Evolutionary conservation across 2,888 invertebrate species (phyloP).

Genomic region (Rhagonycha fulva): DNA sequence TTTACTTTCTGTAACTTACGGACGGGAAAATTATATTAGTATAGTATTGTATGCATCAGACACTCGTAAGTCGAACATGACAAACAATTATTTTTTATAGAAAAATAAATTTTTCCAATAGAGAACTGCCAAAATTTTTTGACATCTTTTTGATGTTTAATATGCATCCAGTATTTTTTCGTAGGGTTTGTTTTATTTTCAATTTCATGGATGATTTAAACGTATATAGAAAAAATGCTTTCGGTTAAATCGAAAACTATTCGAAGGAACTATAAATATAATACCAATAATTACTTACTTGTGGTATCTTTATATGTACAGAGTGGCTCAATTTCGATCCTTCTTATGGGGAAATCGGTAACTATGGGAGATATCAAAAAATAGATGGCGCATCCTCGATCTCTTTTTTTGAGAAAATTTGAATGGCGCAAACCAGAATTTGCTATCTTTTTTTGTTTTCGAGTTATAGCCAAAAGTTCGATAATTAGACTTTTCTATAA

Average conservation of each 20-base stretch:
- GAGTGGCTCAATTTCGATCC: too few relatives aligned
- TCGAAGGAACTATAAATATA: too few relatives aligned
- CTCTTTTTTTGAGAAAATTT: too few relatives aligned
- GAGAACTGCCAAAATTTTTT: not conserved
- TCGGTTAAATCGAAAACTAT: slow-evolving; percentile 3
- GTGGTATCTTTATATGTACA: too few relatives aligned
- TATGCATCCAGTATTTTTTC: not conserved
- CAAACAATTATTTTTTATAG: not conserved
- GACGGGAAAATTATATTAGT: not conserved
- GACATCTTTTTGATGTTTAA: not conserved
- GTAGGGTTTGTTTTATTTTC: slow-evolving; percentile 13
- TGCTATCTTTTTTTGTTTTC: too few relatives aligned
- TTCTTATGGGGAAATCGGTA: too few relatives aligned
- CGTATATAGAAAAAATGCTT: slow-evolving; percentile 12
- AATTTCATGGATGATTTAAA: slow-evolving; percentile 22
- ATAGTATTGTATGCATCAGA: not conserved
- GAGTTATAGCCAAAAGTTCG: too few relatives aligned
- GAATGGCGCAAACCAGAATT: too few relatives aligned
- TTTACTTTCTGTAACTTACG: not conserved
- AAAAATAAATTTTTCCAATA: not conserved
- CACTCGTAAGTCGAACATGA: not conserved
- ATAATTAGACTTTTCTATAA: too few relatives aligned
- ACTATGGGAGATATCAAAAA: too few relatives aligned
- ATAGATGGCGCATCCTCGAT: too few relatives aligned
- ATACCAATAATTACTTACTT: too few relatives aligned